phyloP scores from a whole-genome alignment of 2,888 invertebrate species.

The Saturnia japonica region DNA sequence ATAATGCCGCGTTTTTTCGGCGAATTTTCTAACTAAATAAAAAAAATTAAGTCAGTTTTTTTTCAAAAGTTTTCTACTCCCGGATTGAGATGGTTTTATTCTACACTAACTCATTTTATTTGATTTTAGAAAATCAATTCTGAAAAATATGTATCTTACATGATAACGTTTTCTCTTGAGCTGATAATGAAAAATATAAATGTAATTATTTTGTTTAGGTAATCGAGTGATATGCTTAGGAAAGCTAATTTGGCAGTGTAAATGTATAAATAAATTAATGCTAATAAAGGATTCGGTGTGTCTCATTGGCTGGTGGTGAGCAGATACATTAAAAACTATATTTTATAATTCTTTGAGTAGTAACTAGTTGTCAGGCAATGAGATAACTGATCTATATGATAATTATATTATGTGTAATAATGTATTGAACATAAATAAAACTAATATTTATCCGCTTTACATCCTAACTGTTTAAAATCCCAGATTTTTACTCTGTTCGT shows the following conservation, averaged over 20 bases:
- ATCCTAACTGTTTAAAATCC: constrained; percentile 63
- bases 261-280: constrained; percentile 76
- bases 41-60: no score
- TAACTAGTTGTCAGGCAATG: constrained; percentile 49
- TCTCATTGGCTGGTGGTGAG: constrained; percentile 55
- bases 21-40: no score
- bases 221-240: constrained; percentile 67
- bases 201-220: constrained; percentile 64
- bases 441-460: constrained; percentile 75
- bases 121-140: not conserved
- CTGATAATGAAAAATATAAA: constrained; percentile 37
- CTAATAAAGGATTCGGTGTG: constrained; percentile 59
- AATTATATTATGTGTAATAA: constrained; percentile 38
- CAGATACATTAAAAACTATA: constrained; percentile 16
- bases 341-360: constrained; percentile 16
- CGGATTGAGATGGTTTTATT: no score
- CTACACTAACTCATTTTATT: no score
- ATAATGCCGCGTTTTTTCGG: no score
- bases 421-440: constrained; percentile 60
- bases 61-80: no score
- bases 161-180: constrained; percentile 39
- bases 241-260: constrained; percentile 68
- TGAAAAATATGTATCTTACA: not conserved
- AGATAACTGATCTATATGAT: constrained; percentile 60
- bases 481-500: constrained; percentile 67